phyloP scores from a whole-genome alignment of 2,888 invertebrate species.

The Litoditis marina region DNA sequence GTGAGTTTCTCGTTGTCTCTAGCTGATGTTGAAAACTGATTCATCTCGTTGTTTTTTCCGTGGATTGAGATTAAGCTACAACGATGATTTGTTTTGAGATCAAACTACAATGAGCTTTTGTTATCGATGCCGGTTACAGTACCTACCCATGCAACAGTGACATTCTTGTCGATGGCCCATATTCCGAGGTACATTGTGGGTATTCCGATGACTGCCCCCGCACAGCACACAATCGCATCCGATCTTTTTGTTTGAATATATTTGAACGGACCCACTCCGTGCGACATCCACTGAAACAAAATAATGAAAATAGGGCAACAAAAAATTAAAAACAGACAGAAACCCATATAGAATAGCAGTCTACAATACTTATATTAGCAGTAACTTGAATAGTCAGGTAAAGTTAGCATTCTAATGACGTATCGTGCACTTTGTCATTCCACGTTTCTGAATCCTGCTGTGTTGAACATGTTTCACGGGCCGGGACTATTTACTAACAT shows the following conservation, averaged over 20 bases:
- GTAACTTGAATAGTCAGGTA: too few species aligned
- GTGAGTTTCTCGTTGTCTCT: neutral
- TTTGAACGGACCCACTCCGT: conserved; percentile 29
- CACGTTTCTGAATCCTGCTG: too few species aligned
- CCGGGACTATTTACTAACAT: too few species aligned
- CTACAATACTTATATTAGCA: too few species aligned
- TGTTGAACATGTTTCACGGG: too few species aligned
- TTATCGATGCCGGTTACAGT: too few species aligned
- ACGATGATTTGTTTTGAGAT: neutral
- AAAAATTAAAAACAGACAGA: neutral
- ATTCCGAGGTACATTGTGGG: conserved; percentile 83
- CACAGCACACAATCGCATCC: conserved; percentile 76
- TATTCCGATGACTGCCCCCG: conserved; percentile 79
- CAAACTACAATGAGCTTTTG: neutral
- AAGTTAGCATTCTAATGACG: too few species aligned
- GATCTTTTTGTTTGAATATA: conserved; percentile 41
- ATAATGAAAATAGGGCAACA: neutral
- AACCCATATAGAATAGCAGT: too few species aligned
- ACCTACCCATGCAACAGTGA: conserved; percentile 25
- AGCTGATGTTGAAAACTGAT: too few species aligned
- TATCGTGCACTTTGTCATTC: too few species aligned
- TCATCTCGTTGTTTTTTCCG: neutral
- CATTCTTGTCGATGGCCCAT: conserved; percentile 69
- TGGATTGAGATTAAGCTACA: too few species aligned
- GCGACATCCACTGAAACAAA: conserved; percentile 13